phyloP scores from a whole-genome alignment of 2,113 vertebrate species.

The Chelonoidis abingdonii region DNA sequence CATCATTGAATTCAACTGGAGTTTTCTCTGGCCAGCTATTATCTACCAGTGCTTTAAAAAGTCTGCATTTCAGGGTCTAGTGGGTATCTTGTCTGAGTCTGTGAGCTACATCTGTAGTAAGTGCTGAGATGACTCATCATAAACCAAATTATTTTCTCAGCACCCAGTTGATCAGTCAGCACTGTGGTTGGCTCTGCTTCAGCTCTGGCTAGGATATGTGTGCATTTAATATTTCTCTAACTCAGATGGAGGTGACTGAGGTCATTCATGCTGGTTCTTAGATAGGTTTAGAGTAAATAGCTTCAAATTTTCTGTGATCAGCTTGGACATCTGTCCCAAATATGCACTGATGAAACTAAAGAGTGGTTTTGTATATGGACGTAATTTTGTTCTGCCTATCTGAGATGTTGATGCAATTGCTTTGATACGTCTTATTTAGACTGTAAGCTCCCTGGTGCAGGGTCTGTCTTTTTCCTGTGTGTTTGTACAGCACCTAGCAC shows the following conservation, averaged over 20 bases:
- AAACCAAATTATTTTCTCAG: background rate
- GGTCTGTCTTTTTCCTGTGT: background rate
- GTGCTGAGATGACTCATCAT: background rate
- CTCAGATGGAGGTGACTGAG: background rate
- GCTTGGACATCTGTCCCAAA: background rate
- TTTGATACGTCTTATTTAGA: background rate
- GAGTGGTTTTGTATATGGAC: conserved; percentile 20
- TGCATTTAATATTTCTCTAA: background rate
- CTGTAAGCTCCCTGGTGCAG: conserved; percentile 24
- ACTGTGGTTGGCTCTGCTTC: background rate
- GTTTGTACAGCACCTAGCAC: background rate
- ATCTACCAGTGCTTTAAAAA: conserved; percentile 7
- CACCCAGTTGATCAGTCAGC: background rate
- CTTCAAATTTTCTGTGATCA: background rate
- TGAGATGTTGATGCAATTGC: background rate
- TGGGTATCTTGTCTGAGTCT: background rate
- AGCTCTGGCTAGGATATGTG: background rate
- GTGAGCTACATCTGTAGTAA: background rate
- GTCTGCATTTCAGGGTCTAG: background rate
- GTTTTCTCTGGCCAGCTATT: background rate
- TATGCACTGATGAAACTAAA: background rate
- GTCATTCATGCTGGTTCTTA: background rate
- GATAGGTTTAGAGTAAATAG: background rate
- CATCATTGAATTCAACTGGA: background rate
- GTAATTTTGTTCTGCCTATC: conserved; percentile 43